Evolutionary conservation across 2,797 vertebrate genomes (phyloP).

Genomic region (Rhincodon typus): DNA sequence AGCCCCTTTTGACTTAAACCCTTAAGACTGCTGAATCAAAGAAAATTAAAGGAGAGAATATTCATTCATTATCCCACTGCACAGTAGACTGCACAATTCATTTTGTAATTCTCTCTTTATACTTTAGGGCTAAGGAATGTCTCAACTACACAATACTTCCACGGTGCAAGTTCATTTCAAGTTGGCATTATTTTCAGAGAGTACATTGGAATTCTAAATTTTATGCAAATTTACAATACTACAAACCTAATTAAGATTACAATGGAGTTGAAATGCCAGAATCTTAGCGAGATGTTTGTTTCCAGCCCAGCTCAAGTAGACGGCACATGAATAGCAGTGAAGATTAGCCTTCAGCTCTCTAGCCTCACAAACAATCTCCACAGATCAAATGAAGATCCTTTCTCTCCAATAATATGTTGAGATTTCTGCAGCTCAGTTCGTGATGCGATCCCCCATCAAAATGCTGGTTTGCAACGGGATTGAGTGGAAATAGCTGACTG

Average conservation of each 20-base stretch:
- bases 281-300: neutral
- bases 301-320: neutral
- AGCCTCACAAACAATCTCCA: neutral
- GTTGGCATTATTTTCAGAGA: neutral
- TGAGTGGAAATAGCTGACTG: neutral
- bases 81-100: neutral
- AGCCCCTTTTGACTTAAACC: slow-evolving; percentile 15
- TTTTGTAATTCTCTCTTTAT: neutral
- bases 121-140: neutral
- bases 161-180: neutral
- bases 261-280: neutral
- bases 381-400: too few relatives aligned
- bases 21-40: slow-evolving; percentile 32
- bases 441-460: neutral
- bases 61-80: neutral
- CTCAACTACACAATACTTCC: neutral
- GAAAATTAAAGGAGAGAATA: slow-evolving; percentile 33
- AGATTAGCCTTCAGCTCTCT: neutral
- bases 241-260: neutral
- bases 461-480: neutral
- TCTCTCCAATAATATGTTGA: too few relatives aligned
- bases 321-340: neutral
- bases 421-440: neutral
- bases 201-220: neutral
- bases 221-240: neutral